Percentiles rank a stretch among this genome's conserved stretches.
Conservation (phyloP, 92 coral and sea anemone species). For the Plumapathes pennacea region DNA sequence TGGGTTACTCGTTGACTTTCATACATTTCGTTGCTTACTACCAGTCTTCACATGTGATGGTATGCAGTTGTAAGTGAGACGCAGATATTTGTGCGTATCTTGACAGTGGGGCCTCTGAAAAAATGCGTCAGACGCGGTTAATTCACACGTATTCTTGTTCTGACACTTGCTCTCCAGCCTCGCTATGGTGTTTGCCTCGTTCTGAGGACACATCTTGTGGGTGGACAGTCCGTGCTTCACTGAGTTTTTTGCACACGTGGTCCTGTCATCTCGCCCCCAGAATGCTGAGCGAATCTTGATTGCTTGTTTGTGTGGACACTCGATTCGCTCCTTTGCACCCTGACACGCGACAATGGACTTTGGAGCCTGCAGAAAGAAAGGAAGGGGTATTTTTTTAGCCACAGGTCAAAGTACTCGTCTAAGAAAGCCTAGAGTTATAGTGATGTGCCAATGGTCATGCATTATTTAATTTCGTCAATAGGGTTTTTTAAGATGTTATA, state of each 20-base stretch:
- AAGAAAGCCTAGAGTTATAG: too few relatives aligned
- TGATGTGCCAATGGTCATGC: too few relatives aligned
- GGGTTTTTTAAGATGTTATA: too few relatives aligned
- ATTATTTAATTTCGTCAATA: too few relatives aligned
- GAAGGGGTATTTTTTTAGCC: too few relatives aligned
- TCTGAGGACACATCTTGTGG: conserved; percentile 74
- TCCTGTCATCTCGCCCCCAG: conserved; percentile 91
- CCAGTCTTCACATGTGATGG: too few relatives aligned
- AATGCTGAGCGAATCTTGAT: conserved; percentile 72
- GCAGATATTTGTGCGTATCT: conserved; percentile 66
- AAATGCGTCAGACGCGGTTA: conserved; percentile 74
- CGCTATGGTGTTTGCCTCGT: conserved; percentile 76
- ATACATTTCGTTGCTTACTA: too few relatives aligned
- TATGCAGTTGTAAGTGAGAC: conserved; percentile 73
- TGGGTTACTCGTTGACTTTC: too few relatives aligned
- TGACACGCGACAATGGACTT: conserved; percentile 77
- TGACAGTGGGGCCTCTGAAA: conserved; percentile 89
- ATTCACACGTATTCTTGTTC: conserved; percentile 80
- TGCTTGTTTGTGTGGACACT: conserved; percentile 76
- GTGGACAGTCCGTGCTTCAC: conserved; percentile 81
- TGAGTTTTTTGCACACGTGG: conserved; percentile 67
- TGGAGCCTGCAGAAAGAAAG: conserved; percentile 35
- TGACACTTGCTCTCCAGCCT: conserved; percentile 79
- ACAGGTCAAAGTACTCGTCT: too few relatives aligned
- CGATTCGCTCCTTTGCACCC: conserved; percentile 85